These are phyloP conservation scores for Hippoglossus hippoglossus DNA, from an alignment of 2,797 vertebrate species.

Conservation along the genomic window DNA sequence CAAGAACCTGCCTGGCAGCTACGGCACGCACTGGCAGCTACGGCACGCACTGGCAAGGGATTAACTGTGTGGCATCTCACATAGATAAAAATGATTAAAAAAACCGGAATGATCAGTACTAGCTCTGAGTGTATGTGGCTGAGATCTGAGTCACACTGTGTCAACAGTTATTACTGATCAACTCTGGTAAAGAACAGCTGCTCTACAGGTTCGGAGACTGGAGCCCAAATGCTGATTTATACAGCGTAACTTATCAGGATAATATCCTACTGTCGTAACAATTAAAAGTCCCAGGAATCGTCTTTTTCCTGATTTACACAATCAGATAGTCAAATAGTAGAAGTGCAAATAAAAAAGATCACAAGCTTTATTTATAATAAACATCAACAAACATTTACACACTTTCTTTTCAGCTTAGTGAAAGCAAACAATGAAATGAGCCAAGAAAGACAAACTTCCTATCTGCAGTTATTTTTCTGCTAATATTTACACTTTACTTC, in stretches of 20 bases:
- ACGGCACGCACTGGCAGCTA: conserved; percentile 33
- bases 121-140: conserved; percentile 25
- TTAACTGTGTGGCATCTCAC: conserved; percentile 61
- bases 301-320: background rate
- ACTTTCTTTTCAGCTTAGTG: conserved; percentile 32
- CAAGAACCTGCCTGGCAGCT: conserved; percentile 30
- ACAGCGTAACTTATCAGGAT: background rate
- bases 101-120: conserved; percentile 25
- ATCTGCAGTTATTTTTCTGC: background rate
- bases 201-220: background rate
- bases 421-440: conserved; percentile 36
- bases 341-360: conserved; percentile 36
- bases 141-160: conserved; percentile 6
- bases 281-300: background rate
- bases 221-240: background rate
- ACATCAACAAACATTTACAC: conserved; percentile 38
- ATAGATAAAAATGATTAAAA: conserved; percentile 56
- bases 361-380: conserved; percentile 60
- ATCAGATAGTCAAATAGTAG: background rate
- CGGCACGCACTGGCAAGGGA: conserved; percentile 48
- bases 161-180: conserved; percentile 16
- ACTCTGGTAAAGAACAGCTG: background rate
- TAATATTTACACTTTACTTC: conserved; percentile 11
- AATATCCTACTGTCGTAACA: background rate
- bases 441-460: conserved; percentile 14